phyloP scores from a whole-genome alignment of 2,888 invertebrate species.

The Lasioglossum calceatum region DNA sequence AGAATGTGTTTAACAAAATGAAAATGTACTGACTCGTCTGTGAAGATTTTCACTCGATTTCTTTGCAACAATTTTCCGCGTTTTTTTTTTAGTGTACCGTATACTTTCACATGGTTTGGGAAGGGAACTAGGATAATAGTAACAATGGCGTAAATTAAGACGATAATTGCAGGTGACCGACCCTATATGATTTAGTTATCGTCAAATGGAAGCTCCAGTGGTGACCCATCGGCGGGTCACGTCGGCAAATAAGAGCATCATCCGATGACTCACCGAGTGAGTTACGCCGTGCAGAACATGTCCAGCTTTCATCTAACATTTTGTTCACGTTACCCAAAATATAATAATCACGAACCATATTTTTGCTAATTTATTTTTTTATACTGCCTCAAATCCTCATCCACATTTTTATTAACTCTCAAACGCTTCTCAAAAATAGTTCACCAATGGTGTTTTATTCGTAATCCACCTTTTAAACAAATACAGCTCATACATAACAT shows the following conservation, averaged over 20 bases:
- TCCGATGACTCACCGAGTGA: background rate
- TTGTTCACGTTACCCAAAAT: background rate
- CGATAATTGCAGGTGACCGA: background rate
- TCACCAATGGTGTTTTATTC: background rate
- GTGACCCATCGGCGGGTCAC: conserved; percentile 1
- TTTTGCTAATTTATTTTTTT: background rate
- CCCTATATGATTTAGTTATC: background rate
- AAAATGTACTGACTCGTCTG: no score
- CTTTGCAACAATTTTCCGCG: no score
- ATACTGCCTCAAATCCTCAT: background rate
- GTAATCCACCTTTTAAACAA: background rate
- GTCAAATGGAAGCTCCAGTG: background rate
- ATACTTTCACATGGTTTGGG: background rate
- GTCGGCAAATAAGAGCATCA: conserved; percentile 6
- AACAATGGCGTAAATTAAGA: background rate
- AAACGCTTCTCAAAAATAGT: background rate
- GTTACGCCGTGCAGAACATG: background rate
- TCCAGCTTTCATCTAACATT: background rate
- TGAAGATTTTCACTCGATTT: no score
- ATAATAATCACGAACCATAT: background rate
- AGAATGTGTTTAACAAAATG: no score
- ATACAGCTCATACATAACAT: background rate
- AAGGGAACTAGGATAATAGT: background rate
- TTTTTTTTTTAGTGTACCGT: background rate
- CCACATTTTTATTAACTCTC: background rate